Evolutionary conservation across 2,888 invertebrate species (phyloP), one percentile per base, ranked within the genome.

Genomic region (Megastigmus dorsalis): DNA sequence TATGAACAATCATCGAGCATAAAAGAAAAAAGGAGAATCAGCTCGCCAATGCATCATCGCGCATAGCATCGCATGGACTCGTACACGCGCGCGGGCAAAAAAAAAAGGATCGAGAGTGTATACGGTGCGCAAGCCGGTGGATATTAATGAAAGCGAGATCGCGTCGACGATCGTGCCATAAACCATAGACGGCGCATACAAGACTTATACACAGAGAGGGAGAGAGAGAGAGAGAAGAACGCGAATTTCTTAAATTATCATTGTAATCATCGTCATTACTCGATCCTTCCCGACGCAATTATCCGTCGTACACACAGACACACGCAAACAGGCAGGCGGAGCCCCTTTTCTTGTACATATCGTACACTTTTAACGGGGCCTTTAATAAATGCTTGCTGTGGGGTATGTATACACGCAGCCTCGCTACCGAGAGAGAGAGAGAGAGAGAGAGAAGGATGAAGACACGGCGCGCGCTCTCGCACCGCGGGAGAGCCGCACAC

Each of bases 231-330:
- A n/a, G n/a, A n/a, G n/a, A n/a, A n/a, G n/a, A n/a, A 6, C 5
- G 9, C 33, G 60, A 52, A 62, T 71, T 62, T 33, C 72, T 76
- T 76, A 68, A 76, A 72, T 76, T 72, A 76, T 76, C 75, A 72
- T 72, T 75, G 75, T 75, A 75, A 75, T 75, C 63, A 45, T 45
- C 59, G 52, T 72, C 67, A 52, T 75, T 75, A 70, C 75, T 62
- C 70, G 48, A 30, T 55, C 60, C 52, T 60, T 15, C 5, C 20
- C 20, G 23, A 30, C n/a, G 36, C 73, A 67, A 73, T 73, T 67
- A 73, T 48, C 59, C 23, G n/a, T n/a, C 10, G 33, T n/a, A n/a
- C n/a, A n/a, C n/a, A n/a, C n/a, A n/a, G n/a, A n/a, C n/a, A n/a
- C n/a, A n/a, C n/a, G n/a, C n/a, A n/a, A n/a, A n/a, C n/a, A n/a